Base-by-base conservation (phyloP, 2,888 invertebrate genomes). In the Acleris sparsana region DNA sequence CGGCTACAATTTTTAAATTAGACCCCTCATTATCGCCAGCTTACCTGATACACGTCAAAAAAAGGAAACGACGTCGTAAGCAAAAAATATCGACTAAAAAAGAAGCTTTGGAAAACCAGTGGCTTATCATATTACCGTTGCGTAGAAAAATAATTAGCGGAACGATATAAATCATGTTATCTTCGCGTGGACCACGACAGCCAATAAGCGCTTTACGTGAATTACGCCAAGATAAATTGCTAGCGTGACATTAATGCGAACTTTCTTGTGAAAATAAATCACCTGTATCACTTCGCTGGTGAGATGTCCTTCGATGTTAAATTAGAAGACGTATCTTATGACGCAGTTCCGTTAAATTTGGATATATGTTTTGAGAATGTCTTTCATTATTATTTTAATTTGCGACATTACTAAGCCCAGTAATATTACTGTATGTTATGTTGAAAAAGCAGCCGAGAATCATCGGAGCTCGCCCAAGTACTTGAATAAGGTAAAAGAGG, bases 121-220 rank as follows among this genome's bases (percentile, higher is more conserved):
- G 67, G 53, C 71, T 72, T 70, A 75, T 71, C 71, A 49, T 57
- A 55, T 53, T 70, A 57, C 73, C 68, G 65, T 70, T 52, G 63
- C 73, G 71, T 71, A 75, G 75, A 62, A 76, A 81, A 80, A 81
- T 82, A 85, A 84, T 85, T 84, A 84, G 80, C 72, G 72, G 69
- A 65, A 70, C 79, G 80, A 79, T 77, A 83, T 83, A 83, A 82
- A 83, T 87, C 86, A 86, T 85, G 82, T 84, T 85, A 87, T 86
- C 84, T 84, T 71, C 79, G 81, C 79, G 81, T 82, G 78, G 82
- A 76, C 78, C 68, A 82, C 83, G 88, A 86, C 88, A 88, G 85
- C 89, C 87, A 88, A 88, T 88, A 89, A 88, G 85, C 87, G 87
- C 82, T 88, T 88, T 84, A 84, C 86, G 80, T 79, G 87, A 87